Percentiles rank a stretch among this genome's conserved stretches.
These are phyloP conservation scores for Bufotes viridis DNA, from an alignment of 2,797 vertebrate species.

Conservation along the genomic window DNA sequence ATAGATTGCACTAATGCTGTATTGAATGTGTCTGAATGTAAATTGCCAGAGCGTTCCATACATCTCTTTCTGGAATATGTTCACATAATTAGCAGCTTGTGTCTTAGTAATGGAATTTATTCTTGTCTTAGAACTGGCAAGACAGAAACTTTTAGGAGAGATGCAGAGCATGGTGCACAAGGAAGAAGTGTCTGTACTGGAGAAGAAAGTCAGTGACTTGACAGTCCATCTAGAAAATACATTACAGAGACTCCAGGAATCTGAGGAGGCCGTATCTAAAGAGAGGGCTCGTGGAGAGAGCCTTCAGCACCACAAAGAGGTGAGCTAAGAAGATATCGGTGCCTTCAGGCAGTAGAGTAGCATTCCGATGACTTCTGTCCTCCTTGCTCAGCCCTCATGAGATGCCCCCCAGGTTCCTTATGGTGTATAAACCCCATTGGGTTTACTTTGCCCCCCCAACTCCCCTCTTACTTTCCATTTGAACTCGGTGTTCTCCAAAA, in stretches of 20 bases:
- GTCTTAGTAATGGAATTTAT: background rate
- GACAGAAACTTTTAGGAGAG: conserved; percentile 72
- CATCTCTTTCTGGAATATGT: no score
- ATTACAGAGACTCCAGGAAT: conserved; percentile 72
- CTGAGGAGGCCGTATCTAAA: conserved; percentile 78
- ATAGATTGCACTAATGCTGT: background rate
- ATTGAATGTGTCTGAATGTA: background rate
- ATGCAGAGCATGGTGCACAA: conserved; percentile 68
- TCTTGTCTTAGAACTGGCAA: conserved; percentile 75
- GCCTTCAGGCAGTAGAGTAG: background rate
- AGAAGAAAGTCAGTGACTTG: conserved; percentile 75
- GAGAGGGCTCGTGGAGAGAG: conserved; percentile 83
- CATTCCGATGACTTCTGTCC: background rate
- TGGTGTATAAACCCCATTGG: no score
- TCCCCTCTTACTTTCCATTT: no score
- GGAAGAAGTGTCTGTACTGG: conserved; percentile 70
- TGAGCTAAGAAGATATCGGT: conserved; percentile 58
- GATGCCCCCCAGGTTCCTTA: no score
- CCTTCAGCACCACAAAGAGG: conserved; percentile 83
- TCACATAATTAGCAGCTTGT: no score
- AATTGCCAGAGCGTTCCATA: no score
- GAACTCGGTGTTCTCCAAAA: no score
- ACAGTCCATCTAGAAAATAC: conserved; percentile 66
- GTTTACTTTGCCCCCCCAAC: no score
- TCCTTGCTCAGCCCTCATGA: no score